phyloP scores from a whole-genome alignment of 1,140 invertebrate species.

The Spodoptera litura region DNA sequence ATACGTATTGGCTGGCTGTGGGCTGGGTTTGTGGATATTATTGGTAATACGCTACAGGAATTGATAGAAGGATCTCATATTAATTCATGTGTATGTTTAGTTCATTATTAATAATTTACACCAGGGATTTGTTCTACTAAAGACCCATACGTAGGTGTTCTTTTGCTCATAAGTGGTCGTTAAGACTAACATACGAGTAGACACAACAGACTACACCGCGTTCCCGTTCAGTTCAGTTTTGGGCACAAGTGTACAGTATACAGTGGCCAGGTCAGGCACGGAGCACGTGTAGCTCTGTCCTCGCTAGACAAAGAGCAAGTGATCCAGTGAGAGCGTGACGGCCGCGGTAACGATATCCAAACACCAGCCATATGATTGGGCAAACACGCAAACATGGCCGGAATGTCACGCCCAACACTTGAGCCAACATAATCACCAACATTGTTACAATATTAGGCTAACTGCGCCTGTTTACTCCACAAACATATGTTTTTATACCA shows the following conservation, averaged over 20 bases:
- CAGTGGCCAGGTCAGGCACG: not conserved
- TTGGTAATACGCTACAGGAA: not conserved
- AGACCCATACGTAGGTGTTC: no score
- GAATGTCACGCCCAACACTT: slow-evolving; percentile 68
- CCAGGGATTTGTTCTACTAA: no score
- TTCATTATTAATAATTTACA: not conserved
- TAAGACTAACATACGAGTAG: no score
- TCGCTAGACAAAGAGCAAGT: slow-evolving; percentile 1
- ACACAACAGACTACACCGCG: no score
- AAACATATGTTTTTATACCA: slow-evolving; percentile 28
- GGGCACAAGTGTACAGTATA: no score
- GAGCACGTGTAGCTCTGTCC: not conserved
- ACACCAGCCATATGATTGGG: slow-evolving; percentile 52
- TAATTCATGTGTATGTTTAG: no score
- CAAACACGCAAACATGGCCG: slow-evolving; percentile 52
- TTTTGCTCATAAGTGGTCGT: no score
- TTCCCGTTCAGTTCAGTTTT: no score
- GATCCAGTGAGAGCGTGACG: slow-evolving; percentile 19
- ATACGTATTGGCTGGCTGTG: slow-evolving; percentile 6
- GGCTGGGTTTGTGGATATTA: not conserved
- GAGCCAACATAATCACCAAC: slow-evolving; percentile 68
- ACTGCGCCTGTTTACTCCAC: slow-evolving; percentile 24
- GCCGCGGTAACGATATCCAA: slow-evolving; percentile 57
- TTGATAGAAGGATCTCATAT: no score
- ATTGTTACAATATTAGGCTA: slow-evolving; percentile 46